Percentiles rank a stretch among this genome's conserved stretches.
phyloP scores from a whole-genome alignment of 2,888 invertebrate species.

The Drosophila acutilabella region DNA sequence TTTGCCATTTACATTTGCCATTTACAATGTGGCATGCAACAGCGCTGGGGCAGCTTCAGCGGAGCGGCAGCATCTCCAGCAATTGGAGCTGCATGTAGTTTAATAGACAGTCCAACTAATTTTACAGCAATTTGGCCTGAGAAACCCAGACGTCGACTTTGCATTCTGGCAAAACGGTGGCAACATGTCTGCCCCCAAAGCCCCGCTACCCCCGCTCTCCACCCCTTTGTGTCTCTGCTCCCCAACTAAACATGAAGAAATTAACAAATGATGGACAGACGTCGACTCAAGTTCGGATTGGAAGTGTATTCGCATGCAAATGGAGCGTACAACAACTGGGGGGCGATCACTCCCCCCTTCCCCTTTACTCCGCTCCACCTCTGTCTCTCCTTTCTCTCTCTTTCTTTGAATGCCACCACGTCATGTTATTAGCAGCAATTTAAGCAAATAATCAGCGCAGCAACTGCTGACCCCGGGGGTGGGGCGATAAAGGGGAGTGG shows the following conservation, averaged over 20 bases:
- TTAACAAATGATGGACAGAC: conserved; percentile 83
- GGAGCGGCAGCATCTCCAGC: conserved; percentile 34
- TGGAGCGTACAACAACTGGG: conserved; percentile 66
- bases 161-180: conserved; percentile 68
- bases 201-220: conserved; percentile 1
- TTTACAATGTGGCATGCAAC: conserved; percentile 64
- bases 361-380: conserved; percentile 39
- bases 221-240: background rate
- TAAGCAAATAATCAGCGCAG: conserved; percentile 84
- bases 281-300: conserved; percentile 46
- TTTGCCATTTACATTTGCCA: conserved; percentile 63
- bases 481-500: background rate
- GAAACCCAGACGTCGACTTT: conserved; percentile 60
- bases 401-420: conserved; percentile 77
- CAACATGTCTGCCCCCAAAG: conserved; percentile 46
- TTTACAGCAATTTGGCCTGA: conserved; percentile 75
- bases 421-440: conserved; percentile 85
- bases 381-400: conserved; percentile 21
- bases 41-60: background rate
- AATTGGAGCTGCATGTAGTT: conserved; percentile 64
- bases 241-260: conserved; percentile 68
- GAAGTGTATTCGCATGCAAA: conserved; percentile 58
- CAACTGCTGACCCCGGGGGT: conserved; percentile 42
- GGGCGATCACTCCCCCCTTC: conserved; percentile 53
- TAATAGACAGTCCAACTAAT: conserved; percentile 80